Evolutionary conservation across 2,797 vertebrate species (phyloP).

Genomic region (Avahi laniger): DNA sequence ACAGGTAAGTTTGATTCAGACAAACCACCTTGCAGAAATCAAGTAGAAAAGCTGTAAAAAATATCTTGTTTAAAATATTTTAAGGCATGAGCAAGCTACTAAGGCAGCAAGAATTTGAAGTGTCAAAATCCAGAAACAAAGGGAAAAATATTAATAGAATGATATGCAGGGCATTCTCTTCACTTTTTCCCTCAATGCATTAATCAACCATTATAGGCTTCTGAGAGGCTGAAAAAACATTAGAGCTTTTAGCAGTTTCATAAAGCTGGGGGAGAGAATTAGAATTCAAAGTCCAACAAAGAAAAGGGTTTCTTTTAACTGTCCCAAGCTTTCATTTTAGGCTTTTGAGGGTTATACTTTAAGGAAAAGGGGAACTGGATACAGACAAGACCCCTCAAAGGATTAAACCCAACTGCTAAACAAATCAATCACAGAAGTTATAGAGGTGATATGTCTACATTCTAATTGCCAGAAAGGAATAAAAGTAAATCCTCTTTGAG

Average conservation of each 20-base stretch:
- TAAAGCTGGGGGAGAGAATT: not conserved
- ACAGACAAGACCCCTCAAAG: not conserved
- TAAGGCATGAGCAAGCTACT: not conserved
- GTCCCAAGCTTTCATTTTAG: not conserved
- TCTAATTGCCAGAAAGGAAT: not conserved
- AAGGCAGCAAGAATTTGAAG: not conserved
- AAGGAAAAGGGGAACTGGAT: not conserved
- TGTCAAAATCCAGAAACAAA: not conserved
- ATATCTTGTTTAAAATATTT: not conserved
- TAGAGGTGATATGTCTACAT: not conserved
- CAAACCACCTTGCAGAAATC: not conserved
- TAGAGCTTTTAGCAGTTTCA: not conserved
- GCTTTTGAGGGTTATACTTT: not conserved
- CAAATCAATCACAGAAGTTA: not conserved
- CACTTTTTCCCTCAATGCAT: not conserved
- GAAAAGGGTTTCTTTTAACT: not conserved
- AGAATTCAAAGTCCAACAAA: not conserved
- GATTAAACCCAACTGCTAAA: not conserved
- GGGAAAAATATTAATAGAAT: not conserved
- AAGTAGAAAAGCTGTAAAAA: not conserved
- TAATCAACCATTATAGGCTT: not conserved
- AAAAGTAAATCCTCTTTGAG: not conserved
- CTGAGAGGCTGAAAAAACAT: not conserved
- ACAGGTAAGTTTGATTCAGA: not conserved
- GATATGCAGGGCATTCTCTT: not conserved